Percentiles rank a stretch among this genome's conserved stretches.
Evolutionary conservation across 2,113 vertebrate genomes (phyloP).

Genomic region (Hypanus sabinus): DNA sequence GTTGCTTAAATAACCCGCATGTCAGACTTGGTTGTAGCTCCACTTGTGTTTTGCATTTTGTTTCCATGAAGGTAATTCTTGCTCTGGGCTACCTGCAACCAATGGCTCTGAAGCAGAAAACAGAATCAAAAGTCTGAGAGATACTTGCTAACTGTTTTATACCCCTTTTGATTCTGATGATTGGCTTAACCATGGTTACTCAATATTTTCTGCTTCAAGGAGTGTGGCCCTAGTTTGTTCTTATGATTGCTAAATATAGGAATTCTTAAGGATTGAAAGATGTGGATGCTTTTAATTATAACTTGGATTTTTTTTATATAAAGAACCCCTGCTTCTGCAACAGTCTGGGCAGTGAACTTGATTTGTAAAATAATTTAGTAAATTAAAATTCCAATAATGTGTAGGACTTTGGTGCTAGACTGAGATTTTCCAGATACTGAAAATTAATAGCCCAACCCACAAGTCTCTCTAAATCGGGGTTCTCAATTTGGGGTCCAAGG

Average conservation of each 20-base stretch:
- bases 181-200: neutral
- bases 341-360: neutral
- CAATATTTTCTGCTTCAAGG: neutral
- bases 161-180: neutral
- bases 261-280: neutral
- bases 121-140: neutral
- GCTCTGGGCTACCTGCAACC: no score
- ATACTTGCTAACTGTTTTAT: neutral
- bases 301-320: neutral
- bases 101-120: neutral
- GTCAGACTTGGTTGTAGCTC: neutral
- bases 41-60: no score
- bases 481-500: no score
- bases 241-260: neutral
- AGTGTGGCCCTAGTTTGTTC: neutral
- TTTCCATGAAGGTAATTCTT: no score
- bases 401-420: no score
- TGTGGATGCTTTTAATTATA: neutral
- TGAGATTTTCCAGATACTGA: no score
- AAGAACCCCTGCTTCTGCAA: neutral
- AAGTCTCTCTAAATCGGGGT: no score
- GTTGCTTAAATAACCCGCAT: neutral
- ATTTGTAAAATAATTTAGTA: neutral
- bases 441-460: no score
- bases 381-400: no score